Base-by-base conservation (phyloP, 2,797 vertebrate genomes). In the Rhabdomys pumilio region DNA sequence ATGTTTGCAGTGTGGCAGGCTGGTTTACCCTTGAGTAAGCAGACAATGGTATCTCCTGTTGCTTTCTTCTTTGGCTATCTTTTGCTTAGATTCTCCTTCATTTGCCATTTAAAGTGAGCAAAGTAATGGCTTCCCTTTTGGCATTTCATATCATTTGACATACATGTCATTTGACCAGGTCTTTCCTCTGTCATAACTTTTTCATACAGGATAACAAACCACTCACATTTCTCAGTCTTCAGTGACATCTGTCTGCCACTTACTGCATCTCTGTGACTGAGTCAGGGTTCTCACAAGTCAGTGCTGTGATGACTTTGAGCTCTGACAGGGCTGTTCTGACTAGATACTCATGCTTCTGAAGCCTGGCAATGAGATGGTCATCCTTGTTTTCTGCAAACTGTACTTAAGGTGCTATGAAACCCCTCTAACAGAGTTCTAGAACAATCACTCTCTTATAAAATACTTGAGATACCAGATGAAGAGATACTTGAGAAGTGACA, bases 341-440 rank as follows among this genome's bases (percentile, higher is more conserved):
- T 86, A 13, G 10, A 24, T 82, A 57, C 75, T 81, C 44, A 29
- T n/a, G 55, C n/a, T 94, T 85, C 83, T 86, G 13, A 65, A 85
- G 79, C 29, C 50, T 81, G n/a, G 59, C 34, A 14, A 24, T 44
- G 31, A 92, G 41, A 77, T 31, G 13, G 2, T 50, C 41, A 41
- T 61, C 80, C 72, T 63, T 88, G 24, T 72, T 82, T 82, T 87
- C 19, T 83, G 61, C 72, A 67, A 63, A 61, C 53, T 90, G n/a
- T 63, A 17, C 34, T 93, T 55, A 92, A 38, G 22, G 3, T 80
- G 53, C 69, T 94, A 31, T 47, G 19, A 69, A 57, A 55, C 53
- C 65, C 69, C 50, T 53, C 65, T 59, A 22, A 31, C 13, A 6
- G 80, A 75, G 15, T 63, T 92, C 67, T 89, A 31, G 63, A 61